Base-by-base conservation (phyloP, 2,888 invertebrate genomes). In the Acanthosepion pharaonis region DNA sequence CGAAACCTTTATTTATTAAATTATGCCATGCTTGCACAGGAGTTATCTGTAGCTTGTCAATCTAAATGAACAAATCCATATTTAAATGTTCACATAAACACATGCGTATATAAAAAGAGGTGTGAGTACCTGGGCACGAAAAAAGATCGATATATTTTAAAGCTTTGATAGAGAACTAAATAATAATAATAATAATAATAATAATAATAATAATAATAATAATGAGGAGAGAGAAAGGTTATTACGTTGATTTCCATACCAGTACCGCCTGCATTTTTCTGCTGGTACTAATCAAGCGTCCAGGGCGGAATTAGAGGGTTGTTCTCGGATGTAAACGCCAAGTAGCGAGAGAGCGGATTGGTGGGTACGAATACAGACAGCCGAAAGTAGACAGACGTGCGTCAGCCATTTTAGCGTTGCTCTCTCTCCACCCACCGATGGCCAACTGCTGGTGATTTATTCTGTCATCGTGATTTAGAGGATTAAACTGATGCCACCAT, bases 361-460 rank as follows among this genome's bases (percentile, higher is more conserved):
- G 78, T 33, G 78, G 33, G 33, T 78, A 78, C 78, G 78, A 78
- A 78, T 15, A 33, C 23, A 78, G 78, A n/a, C n/a, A 78, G 78
- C 15, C 78, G n/a, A n/a, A 78, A n/a, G n/a, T 78, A n/a, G 78
- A 78, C 78, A 78, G 78, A 78, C 78, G n/a, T n/a, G 33, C 78
- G 78, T 78, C n/a, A 78, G 78, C 78, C 78, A 78, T 78, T 78
- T 33, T 78, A 78, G 11, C n/a, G n/a, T 15, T 18, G 9, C n/a
- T 78, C 78, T 78, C 9, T 78, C 78, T 78, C 78, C 15, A 78
- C 78, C n/a, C 78, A 33, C 78, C 78, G 33, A 78, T 78, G 78
- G 78, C 78, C 78, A 78, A 78, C 78, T 78, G 78, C 78, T 78
- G 78, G 78, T 78, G 78, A 78, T 78, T 78, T 78, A 78, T 78